Evolutionary conservation across 1,140 invertebrate genomes (phyloP).

Genomic region (Drosophila malerkotliana): DNA sequence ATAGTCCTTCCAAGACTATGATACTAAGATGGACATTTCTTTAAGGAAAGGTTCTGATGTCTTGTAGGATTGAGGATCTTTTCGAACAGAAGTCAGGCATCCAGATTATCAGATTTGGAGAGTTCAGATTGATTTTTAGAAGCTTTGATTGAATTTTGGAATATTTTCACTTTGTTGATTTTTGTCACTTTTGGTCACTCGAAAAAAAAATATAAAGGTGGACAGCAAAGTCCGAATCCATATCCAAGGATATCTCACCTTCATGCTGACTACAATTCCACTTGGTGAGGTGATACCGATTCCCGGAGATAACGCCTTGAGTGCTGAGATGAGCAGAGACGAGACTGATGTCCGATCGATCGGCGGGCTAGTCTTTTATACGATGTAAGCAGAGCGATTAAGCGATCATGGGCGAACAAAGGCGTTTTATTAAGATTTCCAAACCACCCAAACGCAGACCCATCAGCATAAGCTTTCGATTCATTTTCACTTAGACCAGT

Average conservation of each 20-base stretch:
- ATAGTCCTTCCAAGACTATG: background rate
- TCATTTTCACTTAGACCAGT: slow-evolving; percentile 36
- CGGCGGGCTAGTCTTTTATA: slow-evolving; percentile 63
- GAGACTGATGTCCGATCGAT: slow-evolving; percentile 62
- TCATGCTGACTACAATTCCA: slow-evolving; percentile 71
- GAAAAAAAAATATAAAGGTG: background rate
- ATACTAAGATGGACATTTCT: too few species aligned
- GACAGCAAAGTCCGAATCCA: background rate
- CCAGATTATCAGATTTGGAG: background rate
- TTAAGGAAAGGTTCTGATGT: background rate
- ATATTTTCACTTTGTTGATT: background rate
- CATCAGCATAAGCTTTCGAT: slow-evolving; percentile 24
- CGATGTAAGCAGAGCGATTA: slow-evolving; percentile 12
- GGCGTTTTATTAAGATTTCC: slow-evolving; percentile 75
- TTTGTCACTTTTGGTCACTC: background rate
- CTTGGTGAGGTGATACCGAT: slow-evolving; percentile 51
- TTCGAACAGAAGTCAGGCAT: background rate
- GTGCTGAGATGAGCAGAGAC: slow-evolving; percentile 50
- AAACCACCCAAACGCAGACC: slow-evolving; percentile 24
- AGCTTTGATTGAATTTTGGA: background rate
- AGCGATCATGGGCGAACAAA: slow-evolving; percentile 39
- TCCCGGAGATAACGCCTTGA: slow-evolving; percentile 48
- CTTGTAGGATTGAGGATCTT: background rate
- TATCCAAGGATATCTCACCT: slow-evolving; percentile 50
- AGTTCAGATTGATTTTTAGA: too few species aligned